Conservation (phyloP, 2,888 invertebrate species). For the Ophion obscuratus region DNA sequence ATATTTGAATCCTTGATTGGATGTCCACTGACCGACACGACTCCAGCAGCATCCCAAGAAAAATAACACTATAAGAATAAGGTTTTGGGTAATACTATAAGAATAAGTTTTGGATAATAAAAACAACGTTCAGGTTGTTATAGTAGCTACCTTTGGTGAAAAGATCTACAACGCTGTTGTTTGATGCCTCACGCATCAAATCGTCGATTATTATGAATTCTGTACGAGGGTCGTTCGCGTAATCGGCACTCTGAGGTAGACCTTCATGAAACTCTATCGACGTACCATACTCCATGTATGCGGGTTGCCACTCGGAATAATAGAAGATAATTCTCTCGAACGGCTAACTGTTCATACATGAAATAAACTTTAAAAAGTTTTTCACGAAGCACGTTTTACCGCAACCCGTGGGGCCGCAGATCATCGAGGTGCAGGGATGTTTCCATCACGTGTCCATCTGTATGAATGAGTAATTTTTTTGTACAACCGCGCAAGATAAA, state of each 20-base stretch:
- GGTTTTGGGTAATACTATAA: too few species aligned
- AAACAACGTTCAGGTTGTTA: slow-evolving; percentile 56
- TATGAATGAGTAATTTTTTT: background rate
- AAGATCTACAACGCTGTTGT: slow-evolving; percentile 27
- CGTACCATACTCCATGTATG: background rate
- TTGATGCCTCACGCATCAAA: slow-evolving; percentile 36
- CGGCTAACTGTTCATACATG: background rate
- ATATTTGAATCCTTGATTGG: slow-evolving; percentile 50
- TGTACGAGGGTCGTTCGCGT: slow-evolving; percentile 5
- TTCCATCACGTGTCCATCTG: slow-evolving; percentile 17
- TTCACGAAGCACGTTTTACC: too few species aligned
- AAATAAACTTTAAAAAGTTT: too few species aligned
- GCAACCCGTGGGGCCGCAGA: slow-evolving; percentile 1
- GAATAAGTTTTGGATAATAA: slow-evolving; percentile 17
- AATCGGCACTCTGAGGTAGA: background rate
- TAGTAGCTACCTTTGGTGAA: slow-evolving; percentile 10
- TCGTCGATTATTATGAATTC: slow-evolving; percentile 49
- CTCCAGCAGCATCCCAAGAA: slow-evolving; percentile 26
- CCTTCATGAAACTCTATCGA: slow-evolving; percentile 3
- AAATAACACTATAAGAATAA: background rate
- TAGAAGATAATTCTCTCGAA: background rate
- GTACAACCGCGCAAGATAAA: background rate
- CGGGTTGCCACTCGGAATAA: background rate
- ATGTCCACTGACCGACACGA: slow-evolving; percentile 21
- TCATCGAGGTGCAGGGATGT: slow-evolving; percentile 22